These are phyloP conservation scores for Tanytarsus gracilentus DNA, from an alignment of 2,888 invertebrate species.

Conservation along the genomic window DNA sequence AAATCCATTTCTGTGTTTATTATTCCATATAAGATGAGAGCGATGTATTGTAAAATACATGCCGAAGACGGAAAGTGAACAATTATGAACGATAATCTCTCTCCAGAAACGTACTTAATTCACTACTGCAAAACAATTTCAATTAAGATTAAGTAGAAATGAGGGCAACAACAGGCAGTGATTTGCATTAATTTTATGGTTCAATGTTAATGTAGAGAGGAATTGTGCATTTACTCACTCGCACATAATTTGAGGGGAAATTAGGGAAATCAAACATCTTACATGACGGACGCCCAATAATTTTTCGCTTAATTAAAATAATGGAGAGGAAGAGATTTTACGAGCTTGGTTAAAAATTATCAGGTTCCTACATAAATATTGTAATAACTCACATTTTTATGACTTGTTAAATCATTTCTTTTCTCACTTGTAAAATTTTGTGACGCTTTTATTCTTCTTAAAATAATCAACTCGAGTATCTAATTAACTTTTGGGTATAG, in stretches of 20 bases:
- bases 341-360: slow-evolving; percentile 5
- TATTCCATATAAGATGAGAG: background rate
- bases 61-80: background rate
- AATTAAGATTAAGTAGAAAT: background rate
- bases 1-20: background rate
- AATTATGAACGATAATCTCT: slow-evolving; percentile 1
- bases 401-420: slow-evolving; percentile 8
- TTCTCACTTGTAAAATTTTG: background rate
- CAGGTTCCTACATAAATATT: slow-evolving; percentile 1
- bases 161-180: slow-evolving; percentile 8
- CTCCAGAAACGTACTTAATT: too few species aligned
- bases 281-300: too few species aligned
- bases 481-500: slow-evolving; percentile 14
- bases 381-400: background rate
- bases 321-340: background rate
- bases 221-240: background rate
- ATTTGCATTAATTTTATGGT: slow-evolving; percentile 13
- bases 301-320: slow-evolving; percentile 22
- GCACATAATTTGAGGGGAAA: too few species aligned
- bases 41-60: background rate
- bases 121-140: too few species aligned
- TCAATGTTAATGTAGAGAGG: too few species aligned
- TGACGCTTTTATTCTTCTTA: background rate
- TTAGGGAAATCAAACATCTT: too few species aligned
- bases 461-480: slow-evolving; percentile 25